Base-by-base conservation (phyloP, 2,888 invertebrate genomes). In the Megastigmus dorsalis region DNA sequence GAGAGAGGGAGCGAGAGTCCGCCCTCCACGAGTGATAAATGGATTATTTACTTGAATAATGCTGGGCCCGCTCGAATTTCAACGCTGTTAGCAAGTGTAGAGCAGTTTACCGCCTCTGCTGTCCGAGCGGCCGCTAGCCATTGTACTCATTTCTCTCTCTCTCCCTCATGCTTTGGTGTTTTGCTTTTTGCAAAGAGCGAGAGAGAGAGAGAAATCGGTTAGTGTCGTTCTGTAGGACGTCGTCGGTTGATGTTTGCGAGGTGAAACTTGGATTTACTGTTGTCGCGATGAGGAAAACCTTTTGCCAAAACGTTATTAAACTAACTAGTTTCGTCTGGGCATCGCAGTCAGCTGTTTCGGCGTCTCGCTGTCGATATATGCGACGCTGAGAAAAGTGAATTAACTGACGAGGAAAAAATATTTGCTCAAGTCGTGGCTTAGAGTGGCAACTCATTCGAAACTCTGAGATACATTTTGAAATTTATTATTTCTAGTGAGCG, bases 11-110 rank as follows among this genome's bases (percentile, higher is more conserved):
- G 26, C 48, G 50, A 26, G 23, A 6, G 1, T 7, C 23, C 20
- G 36, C 52, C 26, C 30, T 20, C 59, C 20, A 18, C 57, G 63
- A 45, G 60, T 73, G 76, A 76, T 76, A 73, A 76, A 76, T 76
- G 76, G 76, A 76, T 76, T 76, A 76, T 76, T 73, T 76, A 73
- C 73, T 76, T 76, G 76, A 76, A 76, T 76, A 76, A 76, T 76
- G 76, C 69, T 73, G 50, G 60, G 30, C 23, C 54, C 63, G 68
- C 30, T 75, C 70, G 75, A 75, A 75, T 75, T 75, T 75, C 75
- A 66, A 52, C 62, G 67, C 72, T 67, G 75, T 63, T 69, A 66
- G 66, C 75, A 48, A 73, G 72, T 43, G 57, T 41, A 15, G 52
- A 65, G 72, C 33, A 75, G 75, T 75, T 75, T 70, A 75, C 66